Conservation (phyloP, 35 echinoderm and acorn worm genomes). For the Heliocidaris tuberculata region DNA sequence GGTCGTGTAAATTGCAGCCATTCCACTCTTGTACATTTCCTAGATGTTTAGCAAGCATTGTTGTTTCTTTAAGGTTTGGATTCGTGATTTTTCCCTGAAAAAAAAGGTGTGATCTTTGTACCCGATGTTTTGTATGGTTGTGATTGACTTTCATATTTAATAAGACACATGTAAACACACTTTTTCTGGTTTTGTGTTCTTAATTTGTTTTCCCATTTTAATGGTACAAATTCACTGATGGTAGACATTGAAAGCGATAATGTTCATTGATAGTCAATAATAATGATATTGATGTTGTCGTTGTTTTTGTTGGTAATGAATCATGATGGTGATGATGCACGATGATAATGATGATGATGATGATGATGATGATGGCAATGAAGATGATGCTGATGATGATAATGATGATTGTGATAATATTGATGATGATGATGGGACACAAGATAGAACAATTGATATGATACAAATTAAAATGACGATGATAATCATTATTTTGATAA, state of each 20-base stretch:
- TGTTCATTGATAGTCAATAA: not conserved
- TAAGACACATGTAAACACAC: slow-evolving; percentile 27
- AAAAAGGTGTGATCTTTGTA: not conserved
- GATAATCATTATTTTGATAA: no score
- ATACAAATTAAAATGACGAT: no score
- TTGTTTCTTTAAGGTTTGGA: not conserved
- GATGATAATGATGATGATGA: not conserved
- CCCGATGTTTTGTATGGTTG: slow-evolving; percentile 28
- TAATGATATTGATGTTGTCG: not conserved
- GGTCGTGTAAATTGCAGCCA: not conserved
- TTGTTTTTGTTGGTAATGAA: not conserved
- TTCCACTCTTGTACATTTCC: not conserved
- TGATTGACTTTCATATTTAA: slow-evolving; percentile 30
- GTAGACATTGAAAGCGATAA: not conserved
- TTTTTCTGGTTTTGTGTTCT: not conserved
- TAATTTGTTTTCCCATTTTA: not conserved
- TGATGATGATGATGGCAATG: not conserved
- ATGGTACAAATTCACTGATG: not conserved
- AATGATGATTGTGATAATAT: not conserved
- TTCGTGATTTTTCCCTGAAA: not conserved
- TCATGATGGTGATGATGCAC: not conserved
- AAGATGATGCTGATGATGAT: not conserved
- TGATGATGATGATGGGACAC: slow-evolving; percentile 20
- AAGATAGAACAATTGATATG: no score
- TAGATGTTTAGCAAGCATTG: not conserved